Evolutionary conservation across 2,888 invertebrate species (phyloP), one percentile per base, ranked within the genome.

Genomic region (Cyclophora albipunctata): DNA sequence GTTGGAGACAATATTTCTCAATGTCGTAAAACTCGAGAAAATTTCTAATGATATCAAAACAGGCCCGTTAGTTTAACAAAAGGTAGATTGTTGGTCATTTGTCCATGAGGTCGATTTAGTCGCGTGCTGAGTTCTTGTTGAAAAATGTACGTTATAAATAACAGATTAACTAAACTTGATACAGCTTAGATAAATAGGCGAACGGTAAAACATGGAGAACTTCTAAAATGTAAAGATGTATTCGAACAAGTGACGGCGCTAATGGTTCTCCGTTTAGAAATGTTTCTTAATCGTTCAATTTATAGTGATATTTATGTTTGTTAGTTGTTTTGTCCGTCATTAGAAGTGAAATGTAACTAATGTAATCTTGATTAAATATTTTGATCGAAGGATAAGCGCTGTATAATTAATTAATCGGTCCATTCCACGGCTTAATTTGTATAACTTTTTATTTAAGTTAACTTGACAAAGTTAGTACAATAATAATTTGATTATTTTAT

Each of bases 11-110:
- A 81, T 80, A 83, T 82, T 78, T 83, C 78, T 79, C 75, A 64
- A 70, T 76, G 81, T 81, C 82, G 74, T 71, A 74, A 68, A 75
- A 70, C 62, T 67, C 75, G 78, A 75, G 73, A 37, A 37, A 37
- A 78, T 81, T 80, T 75, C 72, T 83, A 84, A 84, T 81, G 85
- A 84, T 84, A 86, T 84, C 81, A 83, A 82, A 81, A 84, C 75
- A 79, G 68, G 71, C 75, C 83, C 81, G 86, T 84, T 85, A 82
- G 56, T 69, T 63, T 67, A 83, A 86, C 86, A 86, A 85, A 85
- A 81, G 81, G 69, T 75, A 70, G 71, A 75, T 71, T 71, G 68
- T 66, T 58, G 64, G 64, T 69, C 73, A 82, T 84, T 84, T 80
- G 82, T 81, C 75, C 74, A 58, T 42, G 50, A 67, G 71, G 72